Base-by-base conservation (phyloP, 2,888 invertebrate genomes). In the Iselma pallidipennis region DNA sequence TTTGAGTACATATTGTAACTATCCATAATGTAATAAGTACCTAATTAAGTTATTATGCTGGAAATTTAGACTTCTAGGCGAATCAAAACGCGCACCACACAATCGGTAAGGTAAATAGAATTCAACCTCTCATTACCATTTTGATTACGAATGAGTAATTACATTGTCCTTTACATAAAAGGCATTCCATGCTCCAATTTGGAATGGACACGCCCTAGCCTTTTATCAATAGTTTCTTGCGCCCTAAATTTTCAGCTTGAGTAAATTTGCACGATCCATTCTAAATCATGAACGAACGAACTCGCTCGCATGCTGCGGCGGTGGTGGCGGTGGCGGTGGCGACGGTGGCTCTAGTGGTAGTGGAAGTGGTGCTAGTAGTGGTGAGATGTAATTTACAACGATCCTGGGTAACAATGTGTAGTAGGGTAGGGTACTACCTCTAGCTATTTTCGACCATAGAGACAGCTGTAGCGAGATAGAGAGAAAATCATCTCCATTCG, bases 311-410 rank as follows among this genome's bases (percentile, higher is more conserved):
- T 42, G 52, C 58, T 59, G 16, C 5, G 9, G 4, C 16, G 21
- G 45, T 45, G 3, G 12, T 21, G 0, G 42, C 19, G 37, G 7
- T 37, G 14, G 14, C 4, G 3, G 33, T 14, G 14, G 14, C 4
- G 12, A 2, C 12, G 12, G 29, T 12, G 2, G 29, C 12, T 29
- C 2, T 2, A 33, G 9, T n/a, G n/a, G n/a, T n/a, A n/a, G n/a
- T n/a, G n/a, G n/a, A n/a, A 33, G 7, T 14, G 10, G 19, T 19
- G 45, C 2, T 45, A 21, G 37, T 37, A 21, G 10, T 56, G 67
- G 67, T 64, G 57, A 56, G 57, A 62, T 56, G 67, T 67, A 67
- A 67, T 67, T 67, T 64, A 63, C 62, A 65, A 33, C 62, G 55
- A 62, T 59, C 63, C 56, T 55, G 49, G 53, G 65, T 63, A 65